Evolutionary conservation across 1,140 invertebrate species (phyloP).

Genomic region (Rhopalosiphum maidis): DNA sequence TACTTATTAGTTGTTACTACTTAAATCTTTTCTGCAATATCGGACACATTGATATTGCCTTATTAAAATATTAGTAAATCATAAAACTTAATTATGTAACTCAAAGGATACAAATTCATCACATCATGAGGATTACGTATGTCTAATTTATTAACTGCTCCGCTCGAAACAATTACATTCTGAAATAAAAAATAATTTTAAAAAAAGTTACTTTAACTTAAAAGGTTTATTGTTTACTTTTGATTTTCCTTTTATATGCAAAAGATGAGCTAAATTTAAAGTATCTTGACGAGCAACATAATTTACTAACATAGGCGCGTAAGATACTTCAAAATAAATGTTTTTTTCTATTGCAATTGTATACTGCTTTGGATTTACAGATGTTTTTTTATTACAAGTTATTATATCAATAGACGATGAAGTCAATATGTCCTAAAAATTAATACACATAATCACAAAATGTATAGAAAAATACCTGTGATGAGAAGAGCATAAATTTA

Average conservation of each 20-base stretch:
- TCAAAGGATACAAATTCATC: slow-evolving; percentile 51
- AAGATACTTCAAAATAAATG: slow-evolving; percentile 38
- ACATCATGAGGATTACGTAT: slow-evolving; percentile 35
- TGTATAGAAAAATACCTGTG: not conserved
- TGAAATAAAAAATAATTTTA: slow-evolving; percentile 21
- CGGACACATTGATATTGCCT: not conserved
- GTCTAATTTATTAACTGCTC: not conserved
- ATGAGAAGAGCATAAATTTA: not conserved
- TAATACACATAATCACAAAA: not conserved
- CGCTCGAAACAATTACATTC: slow-evolving; percentile 36
- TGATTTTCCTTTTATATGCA: slow-evolving; percentile 46
- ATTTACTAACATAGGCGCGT: not conserved
- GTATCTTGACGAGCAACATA: not conserved
- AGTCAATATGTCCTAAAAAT: not conserved
- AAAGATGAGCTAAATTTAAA: slow-evolving; percentile 32
- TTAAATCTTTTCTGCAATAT: not conserved
- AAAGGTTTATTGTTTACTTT: slow-evolving; percentile 29
- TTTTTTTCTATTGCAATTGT: not conserved
- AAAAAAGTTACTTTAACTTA: not conserved
- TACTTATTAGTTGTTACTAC: not conserved
- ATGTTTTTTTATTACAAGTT: not conserved
- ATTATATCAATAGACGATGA: not conserved
- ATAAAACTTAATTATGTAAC: not conserved
- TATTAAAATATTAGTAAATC: not conserved
- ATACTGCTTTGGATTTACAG: not conserved